Evolutionary conservation across 2,113 vertebrate species (phyloP), one percentile per base, ranked within the genome.

Genomic region (Hemicordylus capensis): DNA sequence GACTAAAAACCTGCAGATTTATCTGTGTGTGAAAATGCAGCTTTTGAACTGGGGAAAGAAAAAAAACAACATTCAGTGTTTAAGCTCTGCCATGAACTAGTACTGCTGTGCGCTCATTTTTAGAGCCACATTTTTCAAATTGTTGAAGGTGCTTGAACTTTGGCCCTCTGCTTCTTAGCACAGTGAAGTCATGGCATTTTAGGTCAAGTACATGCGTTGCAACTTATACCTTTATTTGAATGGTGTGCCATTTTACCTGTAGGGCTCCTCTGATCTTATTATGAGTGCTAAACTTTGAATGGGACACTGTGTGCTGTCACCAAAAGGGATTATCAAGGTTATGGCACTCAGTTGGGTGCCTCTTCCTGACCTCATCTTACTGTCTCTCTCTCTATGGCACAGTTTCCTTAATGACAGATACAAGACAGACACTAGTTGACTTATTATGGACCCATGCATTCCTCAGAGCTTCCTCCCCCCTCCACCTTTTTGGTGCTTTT

Each of bases 401-500:
- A 84, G 80, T 85, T 59, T 12, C 0, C 82, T 72, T 17, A 82
- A 67, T 89, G 90, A 86, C 69, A 19, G 73, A 89, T 31, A 77
- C 59, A 83, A 86, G 80, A 5, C 10, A 81, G 44, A 42, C 90
- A 92, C 80, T 56, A 20, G 86, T 67, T 91, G 64, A 87, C 81
- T 91, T 90, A 51, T 48, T 58, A 67, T 42, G 59, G 87, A 88
- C 64, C 82, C 61, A 44, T 76, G 90, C 87, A 76, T 74, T 80
- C 80, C 89, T 90, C 84, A 87, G 63, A 81, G 73, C 37, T 90
- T 85, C 61, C 28, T 61, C 42, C 61, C 73, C 37, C 84, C n/a
- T n/a, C n/a, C n/a, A n/a, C n/a, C n/a, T n/a, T n/a, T n/a, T n/a
- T 86, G 90, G 89, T 89, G 73, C 72, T 88, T 76, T 39, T 10